Percentiles rank a stretch among this genome's conserved stretches.
phyloP scores from a whole-genome alignment of 1,140 invertebrate genomes.

The Hormaphis cornu region DNA sequence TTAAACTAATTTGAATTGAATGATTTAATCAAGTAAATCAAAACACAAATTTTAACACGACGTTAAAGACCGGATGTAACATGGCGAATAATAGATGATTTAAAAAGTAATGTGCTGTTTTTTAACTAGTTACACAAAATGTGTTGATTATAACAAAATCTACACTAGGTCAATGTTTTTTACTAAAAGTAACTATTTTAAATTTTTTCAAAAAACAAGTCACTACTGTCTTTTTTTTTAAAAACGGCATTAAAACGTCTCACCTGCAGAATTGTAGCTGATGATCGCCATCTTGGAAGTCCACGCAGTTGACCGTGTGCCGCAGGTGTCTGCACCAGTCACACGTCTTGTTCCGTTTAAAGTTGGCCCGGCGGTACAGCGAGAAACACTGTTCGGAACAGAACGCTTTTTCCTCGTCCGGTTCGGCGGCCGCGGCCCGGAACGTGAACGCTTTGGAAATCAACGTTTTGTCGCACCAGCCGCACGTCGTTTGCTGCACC shows the following conservation, averaged over 20 bases:
- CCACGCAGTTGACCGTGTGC: constrained; percentile 84
- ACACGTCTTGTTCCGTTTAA: constrained; percentile 84
- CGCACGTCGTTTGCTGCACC: constrained; percentile 42
- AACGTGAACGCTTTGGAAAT: constrained; percentile 44
- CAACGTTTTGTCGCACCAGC: constrained; percentile 47
- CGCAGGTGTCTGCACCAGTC: constrained; percentile 85
- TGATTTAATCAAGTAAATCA: no score
- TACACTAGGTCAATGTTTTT: no score
- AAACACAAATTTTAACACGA: no score
- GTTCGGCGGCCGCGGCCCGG: constrained; percentile 33
- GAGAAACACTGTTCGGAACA: constrained; percentile 84
- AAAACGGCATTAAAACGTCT: constrained; percentile 10
- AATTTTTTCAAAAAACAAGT: no score
- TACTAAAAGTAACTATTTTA: no score
- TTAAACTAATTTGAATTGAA: no score
- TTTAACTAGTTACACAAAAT: no score
- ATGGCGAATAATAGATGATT: no score
- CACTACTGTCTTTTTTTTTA: no score
- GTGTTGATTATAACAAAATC: no score
- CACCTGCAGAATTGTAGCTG: constrained; percentile 64
- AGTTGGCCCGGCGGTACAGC: constrained; percentile 73
- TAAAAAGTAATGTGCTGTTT: no score
- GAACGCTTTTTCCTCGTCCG: constrained; percentile 47
- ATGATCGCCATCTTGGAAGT: constrained; percentile 70
- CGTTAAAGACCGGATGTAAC: no score